Conservation (phyloP, 2,888 invertebrate species). For the Lomographa bimaculata region DNA sequence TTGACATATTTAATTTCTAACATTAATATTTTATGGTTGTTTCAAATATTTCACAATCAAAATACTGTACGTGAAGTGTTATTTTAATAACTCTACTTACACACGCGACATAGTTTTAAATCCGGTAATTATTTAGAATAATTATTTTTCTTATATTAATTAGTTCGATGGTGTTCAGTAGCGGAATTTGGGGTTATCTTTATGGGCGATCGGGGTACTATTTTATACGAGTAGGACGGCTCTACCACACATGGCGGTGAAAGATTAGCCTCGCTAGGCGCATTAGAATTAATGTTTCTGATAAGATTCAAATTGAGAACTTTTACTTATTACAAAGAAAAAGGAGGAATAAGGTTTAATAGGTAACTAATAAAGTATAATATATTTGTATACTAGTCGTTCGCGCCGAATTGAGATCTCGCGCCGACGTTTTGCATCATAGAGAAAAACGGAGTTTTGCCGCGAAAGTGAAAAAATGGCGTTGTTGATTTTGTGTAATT, state of each 20-base stretch:
- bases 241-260: slow-evolving; percentile 52
- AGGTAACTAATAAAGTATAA: no score
- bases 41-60: slow-evolving; percentile 28
- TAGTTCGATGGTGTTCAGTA: slow-evolving; percentile 68
- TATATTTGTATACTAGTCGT: no score
- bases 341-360: no score
- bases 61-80: slow-evolving; percentile 25
- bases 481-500: no score
- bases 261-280: slow-evolving; percentile 18
- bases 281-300: slow-evolving; percentile 16
- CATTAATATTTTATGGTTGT: slow-evolving; percentile 25
- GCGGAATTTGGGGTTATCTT: slow-evolving; percentile 68
- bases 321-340: no score
- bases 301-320: slow-evolving; percentile 19
- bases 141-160: slow-evolving; percentile 70
- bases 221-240: slow-evolving; percentile 48
- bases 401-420: no score
- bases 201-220: slow-evolving; percentile 67
- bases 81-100: slow-evolving; percentile 25
- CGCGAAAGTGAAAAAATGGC: no score
- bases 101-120: slow-evolving; percentile 36
- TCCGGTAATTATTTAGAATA: slow-evolving; percentile 37
- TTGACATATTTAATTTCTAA: slow-evolving; percentile 20
- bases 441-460: no score
- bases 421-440: no score